Evolutionary conservation across 1,140 invertebrate species (phyloP).

Genomic region (Calycopis cecrops): DNA sequence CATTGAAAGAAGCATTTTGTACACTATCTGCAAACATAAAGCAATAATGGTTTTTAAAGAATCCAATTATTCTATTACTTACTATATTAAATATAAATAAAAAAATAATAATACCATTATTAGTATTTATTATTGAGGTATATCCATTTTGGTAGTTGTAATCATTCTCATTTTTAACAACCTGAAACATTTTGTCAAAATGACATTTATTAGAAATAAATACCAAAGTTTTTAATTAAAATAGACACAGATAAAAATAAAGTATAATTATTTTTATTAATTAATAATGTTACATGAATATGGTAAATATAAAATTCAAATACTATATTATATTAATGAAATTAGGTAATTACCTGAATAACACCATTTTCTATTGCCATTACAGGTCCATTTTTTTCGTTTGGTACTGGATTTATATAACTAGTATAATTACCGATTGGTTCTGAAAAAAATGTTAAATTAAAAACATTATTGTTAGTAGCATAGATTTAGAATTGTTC

Average conservation of each 20-base stretch:
- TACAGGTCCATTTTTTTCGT: slow-evolving; percentile 48
- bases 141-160: slow-evolving; percentile 22
- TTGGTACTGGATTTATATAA: slow-evolving; percentile 23
- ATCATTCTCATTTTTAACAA: slow-evolving; percentile 43
- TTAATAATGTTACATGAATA: no score
- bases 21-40: slow-evolving; percentile 32
- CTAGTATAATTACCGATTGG: background rate
- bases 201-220: slow-evolving; percentile 9
- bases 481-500: no score
- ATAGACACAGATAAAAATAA: background rate
- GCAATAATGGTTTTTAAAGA: no score
- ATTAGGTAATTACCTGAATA: slow-evolving; percentile 62
- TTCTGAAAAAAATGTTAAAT: no score
- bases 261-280: background rate
- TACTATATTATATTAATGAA: no score
- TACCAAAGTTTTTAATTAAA: no score
- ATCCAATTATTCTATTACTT: no score
- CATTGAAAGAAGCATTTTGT: slow-evolving; percentile 51
- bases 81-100: slow-evolving; percentile 7
- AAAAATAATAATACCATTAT: slow-evolving; percentile 12
- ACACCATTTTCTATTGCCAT: slow-evolving; percentile 69
- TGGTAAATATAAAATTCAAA: no score
- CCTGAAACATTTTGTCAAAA: slow-evolving; percentile 34
- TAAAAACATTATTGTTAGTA: no score
- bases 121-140: background rate